phyloP scores from a whole-genome alignment of 2,888 invertebrate genomes.

The Epirrhoe alternata region DNA sequence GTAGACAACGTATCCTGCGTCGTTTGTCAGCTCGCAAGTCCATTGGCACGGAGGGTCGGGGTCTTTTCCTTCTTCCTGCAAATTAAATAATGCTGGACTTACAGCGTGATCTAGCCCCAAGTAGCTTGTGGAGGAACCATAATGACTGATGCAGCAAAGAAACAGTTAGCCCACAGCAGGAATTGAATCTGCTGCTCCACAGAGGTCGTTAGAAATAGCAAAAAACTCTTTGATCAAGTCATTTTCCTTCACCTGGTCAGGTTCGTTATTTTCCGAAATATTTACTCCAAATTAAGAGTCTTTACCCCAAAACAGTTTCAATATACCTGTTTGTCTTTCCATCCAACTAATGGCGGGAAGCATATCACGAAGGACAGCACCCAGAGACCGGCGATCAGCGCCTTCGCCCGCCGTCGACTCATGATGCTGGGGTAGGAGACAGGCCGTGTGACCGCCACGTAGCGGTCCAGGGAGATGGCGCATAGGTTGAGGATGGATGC shows the following conservation, averaged over 20 bases:
- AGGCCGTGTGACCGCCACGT: slow-evolving; percentile 98
- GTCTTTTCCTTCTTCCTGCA: slow-evolving; percentile 70
- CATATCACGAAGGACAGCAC: slow-evolving; percentile 98
- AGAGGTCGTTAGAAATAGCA: no score
- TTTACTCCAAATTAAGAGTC: no score
- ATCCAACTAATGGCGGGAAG: slow-evolving; percentile 97
- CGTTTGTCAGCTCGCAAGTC: slow-evolving; percentile 96
- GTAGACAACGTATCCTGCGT: slow-evolving; percentile 98
- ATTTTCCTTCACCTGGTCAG: no score
- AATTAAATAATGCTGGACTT: background rate
- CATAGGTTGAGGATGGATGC: slow-evolving; percentile 98
- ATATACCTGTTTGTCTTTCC: slow-evolving; percentile 89
- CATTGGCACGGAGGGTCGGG: slow-evolving; percentile 89
- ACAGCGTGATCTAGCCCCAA: background rate
- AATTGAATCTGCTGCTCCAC: no score
- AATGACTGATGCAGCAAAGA: no score
- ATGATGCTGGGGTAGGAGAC: slow-evolving; percentile 97
- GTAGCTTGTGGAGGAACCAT: no score
- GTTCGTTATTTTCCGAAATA: no score
- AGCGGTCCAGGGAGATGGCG: slow-evolving; percentile 97
- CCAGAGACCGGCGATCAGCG: slow-evolving; percentile 97
- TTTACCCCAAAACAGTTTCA: background rate
- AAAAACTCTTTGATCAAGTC: no score
- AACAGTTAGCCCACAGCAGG: no score
- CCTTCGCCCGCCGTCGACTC: slow-evolving; percentile 93